Base-by-base conservation (phyloP, 1,140 invertebrate species). In the Pectinophora gossypiella region DNA sequence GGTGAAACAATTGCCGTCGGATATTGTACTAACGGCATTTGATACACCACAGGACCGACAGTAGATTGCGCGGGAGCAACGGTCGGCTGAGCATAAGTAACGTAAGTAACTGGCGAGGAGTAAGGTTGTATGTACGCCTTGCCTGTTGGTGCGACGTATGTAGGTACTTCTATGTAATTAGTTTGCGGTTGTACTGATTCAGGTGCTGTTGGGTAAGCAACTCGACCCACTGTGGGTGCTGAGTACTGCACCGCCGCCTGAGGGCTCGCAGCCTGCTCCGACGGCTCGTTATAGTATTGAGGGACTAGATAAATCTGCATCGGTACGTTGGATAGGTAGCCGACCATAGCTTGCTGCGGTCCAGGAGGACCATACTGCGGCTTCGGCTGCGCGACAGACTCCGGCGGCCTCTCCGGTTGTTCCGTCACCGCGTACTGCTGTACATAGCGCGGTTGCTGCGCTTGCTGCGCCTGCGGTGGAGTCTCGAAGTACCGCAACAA, bases 221-320 rank as follows among this genome's bases (percentile, higher is more conserved):
- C 50, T 51, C 63, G 51, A 50, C 59, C 22, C 7, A 57, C 50
- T 13, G 27, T 35, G 13, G 55, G 62, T 9, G 63, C 46, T 45
- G 68, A 42, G 51, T 73, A 69, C 44, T 72, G 68, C 20, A 72
- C 56, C 21, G 54, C 63, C 5, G 49, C 21, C 13, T 68, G 70
- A 0, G 56, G n/a, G 43, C 57, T 66, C 4, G 48, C 36, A 13
- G 50, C 52, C 51, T 72, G 73, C 10, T 68, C 67, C 2, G 56
- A 56, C 35, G 58, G 56, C 13, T 80, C 79, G 16, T 65, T 76
- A 44, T 82, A 80, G 61, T 82, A 82, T 48, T 87, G 84, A 0
- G 84, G 84, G 16, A 85, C 73, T 62, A 85, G 53, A 63, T 83
- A 83, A 49, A 85, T 72, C 56, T 86, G 81, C 81, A 84, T 83